Percentiles rank a stretch among this genome's conserved stretches.
phyloP scores from a whole-genome alignment of 2,113 vertebrate species.

The Poecile atricapillus region DNA sequence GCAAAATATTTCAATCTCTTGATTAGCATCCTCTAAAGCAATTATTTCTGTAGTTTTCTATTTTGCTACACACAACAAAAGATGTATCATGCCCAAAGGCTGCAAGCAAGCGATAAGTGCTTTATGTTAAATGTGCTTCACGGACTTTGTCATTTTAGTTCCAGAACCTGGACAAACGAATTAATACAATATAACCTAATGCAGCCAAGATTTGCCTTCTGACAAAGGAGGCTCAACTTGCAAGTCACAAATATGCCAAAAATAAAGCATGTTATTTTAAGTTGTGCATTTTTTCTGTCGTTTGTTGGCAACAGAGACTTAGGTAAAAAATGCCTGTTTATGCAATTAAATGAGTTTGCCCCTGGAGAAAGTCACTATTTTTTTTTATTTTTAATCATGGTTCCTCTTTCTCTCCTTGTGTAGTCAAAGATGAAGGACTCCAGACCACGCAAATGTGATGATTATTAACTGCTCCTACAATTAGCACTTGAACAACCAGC shows the following conservation, averaged over 20 bases:
- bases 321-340: background rate
- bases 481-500: background rate
- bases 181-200: background rate
- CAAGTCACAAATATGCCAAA: background rate
- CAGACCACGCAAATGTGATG: background rate
- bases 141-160: background rate
- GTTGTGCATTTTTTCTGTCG: background rate
- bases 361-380: background rate
- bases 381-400: background rate
- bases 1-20: background rate
- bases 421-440: background rate
- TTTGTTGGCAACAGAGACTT: background rate
- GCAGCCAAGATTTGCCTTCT: background rate
- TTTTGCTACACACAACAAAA: background rate
- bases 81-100: background rate
- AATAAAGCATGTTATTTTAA: background rate
- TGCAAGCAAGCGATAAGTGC: background rate
- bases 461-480: background rate
- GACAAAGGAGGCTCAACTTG: background rate
- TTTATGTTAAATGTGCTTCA: background rate
- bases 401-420: background rate
- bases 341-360: background rate
- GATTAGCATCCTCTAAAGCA: background rate
- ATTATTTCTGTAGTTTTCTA: background rate
- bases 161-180: background rate